Base-by-base conservation (phyloP, 2,797 vertebrate genomes). In the Amniataba percoides region DNA sequence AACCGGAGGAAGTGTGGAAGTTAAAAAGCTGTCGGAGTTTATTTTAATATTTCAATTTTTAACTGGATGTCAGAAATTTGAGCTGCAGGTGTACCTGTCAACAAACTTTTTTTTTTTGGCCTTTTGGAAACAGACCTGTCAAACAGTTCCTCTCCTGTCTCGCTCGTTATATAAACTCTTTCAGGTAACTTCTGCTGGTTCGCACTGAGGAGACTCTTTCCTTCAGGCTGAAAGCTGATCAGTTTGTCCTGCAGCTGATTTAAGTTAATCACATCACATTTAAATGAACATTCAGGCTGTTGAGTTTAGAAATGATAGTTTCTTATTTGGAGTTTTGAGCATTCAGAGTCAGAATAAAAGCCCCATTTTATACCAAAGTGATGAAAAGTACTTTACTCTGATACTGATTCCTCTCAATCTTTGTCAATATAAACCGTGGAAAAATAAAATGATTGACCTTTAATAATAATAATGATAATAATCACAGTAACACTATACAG, bases 11-110 rank as follows among this genome's bases (percentile, higher is more conserved):
- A 11, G 31, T 18, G 67, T 23, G n/a, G 16, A 31, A 18, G 56
- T 18, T 57, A 36, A 34, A 31, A 46, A 39, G 45, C 43, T 25
- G 59, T 13, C 25, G 3, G 36, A 23, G 18, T 39, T 40, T 15
- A 43, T 64, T 64, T 51, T 45, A 39, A 58, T 19, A 40, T 64
- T 46, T 66, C 40, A 60, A 27, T 60, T 66, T 31, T 64, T 31
- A 51, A 71, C 45, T 39, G 23, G 45, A 68, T 45, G 57, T 77
- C 40, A 67, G 7, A 21, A 25, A 45, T 39, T 0, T 25, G 51
- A 63, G 16, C 27, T 16, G 43, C 42, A 39, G 16, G 23, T 21
- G 8, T 1, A 3, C n/a, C 18, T 12, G 31, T 49, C 61, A 58
- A 13, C 23, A 14, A 31, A 31, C 27, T 31, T 31, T 31, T 31